phyloP scores from a whole-genome alignment of 1,140 invertebrate species.

The Drosophila cardini region DNA sequence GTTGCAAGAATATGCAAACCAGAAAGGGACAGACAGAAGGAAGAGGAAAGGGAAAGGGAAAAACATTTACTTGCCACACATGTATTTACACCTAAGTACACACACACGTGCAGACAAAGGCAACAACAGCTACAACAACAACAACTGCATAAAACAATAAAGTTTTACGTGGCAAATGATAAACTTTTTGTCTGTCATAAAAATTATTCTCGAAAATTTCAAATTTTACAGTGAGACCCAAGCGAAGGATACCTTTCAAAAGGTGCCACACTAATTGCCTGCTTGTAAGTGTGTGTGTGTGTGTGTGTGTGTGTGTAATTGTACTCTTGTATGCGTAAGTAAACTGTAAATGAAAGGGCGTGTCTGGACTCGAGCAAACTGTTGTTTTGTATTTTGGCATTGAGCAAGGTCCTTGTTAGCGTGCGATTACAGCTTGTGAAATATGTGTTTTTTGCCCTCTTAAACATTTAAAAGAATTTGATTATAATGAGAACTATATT shows the following conservation, averaged over 20 bases:
- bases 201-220: constrained; percentile 68
- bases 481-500: no score
- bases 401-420: constrained; percentile 1
- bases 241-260: constrained; percentile 33
- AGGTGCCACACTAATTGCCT: constrained; percentile 48
- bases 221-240: constrained; percentile 30
- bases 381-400: constrained; percentile 2
- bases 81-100: constrained; percentile 45
- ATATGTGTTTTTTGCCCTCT: background rate
- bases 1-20: constrained; percentile 66
- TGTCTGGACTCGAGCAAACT: constrained; percentile 32
- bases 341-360: constrained; percentile 52
- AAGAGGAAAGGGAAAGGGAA: constrained; percentile 7
- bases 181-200: constrained; percentile 77
- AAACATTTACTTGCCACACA: constrained; percentile 28
- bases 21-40: constrained; percentile 42
- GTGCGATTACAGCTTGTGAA: background rate
- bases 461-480: background rate
- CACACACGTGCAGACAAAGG: constrained; percentile 1
- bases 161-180: constrained; percentile 76
- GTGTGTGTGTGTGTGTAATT: background rate
- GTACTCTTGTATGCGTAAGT: constrained; percentile 7
- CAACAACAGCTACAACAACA: constrained; percentile 10
- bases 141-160: constrained; percentile 66
- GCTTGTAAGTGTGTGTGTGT: constrained; percentile 7